A percentile compares a stretch with the other conserved stretches of the same genome.
These are phyloP conservation scores for Forficula auricularia DNA, from an alignment of 1,140 invertebrate genomes.

Conservation along the genomic window DNA sequence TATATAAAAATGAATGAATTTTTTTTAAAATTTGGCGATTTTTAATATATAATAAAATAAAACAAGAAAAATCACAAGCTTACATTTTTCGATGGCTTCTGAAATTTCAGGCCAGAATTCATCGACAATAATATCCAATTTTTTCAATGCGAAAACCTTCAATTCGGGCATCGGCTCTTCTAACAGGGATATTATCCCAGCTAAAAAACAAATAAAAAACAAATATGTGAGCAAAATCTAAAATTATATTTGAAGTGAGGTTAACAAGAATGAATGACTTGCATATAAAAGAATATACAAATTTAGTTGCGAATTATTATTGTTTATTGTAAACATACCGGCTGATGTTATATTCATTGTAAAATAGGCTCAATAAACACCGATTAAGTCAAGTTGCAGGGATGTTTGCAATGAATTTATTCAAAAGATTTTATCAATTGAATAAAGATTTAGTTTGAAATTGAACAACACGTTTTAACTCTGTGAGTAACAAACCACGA, in stretches of 20 bases:
- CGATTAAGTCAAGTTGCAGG: no score
- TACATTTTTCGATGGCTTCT: constrained; percentile 90
- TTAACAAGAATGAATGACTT: constrained; percentile 1
- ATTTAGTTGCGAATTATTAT: not conserved
- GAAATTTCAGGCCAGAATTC: constrained; percentile 98
- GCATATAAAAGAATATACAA: constrained; percentile 6
- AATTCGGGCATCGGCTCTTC: constrained; percentile 85
- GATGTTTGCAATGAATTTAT: no score
- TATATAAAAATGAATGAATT: no score
- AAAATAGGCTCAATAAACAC: no score
- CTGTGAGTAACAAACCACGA: no score
- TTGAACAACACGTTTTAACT: no score
- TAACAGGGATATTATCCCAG: constrained; percentile 86
- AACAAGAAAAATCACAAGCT: constrained; percentile 18
- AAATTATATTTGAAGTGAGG: not conserved
- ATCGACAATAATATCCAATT: constrained; percentile 84
- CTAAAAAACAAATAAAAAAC: constrained; percentile 32
- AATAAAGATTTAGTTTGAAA: no score
- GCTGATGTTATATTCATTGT: constrained; percentile 32
- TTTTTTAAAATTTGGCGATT: no score
- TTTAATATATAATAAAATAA: no score
- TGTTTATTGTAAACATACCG: no score
- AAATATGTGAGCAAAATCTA: not conserved
- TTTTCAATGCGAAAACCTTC: constrained; percentile 79
- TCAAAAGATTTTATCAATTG: no score